Evolutionary conservation across 2,888 invertebrate genomes (phyloP).

Genomic region (Tetragonula carbonaria): DNA sequence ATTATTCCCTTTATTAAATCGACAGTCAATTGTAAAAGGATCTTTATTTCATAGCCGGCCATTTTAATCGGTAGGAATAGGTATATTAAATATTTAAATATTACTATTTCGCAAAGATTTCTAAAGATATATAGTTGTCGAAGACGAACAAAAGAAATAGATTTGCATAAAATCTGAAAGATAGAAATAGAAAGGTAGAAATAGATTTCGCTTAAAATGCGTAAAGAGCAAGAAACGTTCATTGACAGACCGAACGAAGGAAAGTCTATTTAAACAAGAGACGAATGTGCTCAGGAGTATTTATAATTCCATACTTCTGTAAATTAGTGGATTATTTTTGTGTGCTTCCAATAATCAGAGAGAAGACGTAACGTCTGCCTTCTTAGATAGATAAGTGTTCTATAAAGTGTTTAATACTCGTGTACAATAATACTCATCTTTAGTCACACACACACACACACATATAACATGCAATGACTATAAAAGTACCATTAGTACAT

Average conservation of each 20-base stretch:
- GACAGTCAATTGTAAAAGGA: no score
- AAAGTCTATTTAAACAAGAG: constrained; percentile 40
- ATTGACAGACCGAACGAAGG: not conserved
- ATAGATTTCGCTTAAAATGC: not conserved
- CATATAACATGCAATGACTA: no score
- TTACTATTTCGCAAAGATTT: not conserved
- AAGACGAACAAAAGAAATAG: not conserved
- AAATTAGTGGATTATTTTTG: constrained; percentile 58
- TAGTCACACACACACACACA: not conserved
- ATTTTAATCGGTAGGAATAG: no score
- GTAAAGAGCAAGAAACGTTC: not conserved
- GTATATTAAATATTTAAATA: no score
- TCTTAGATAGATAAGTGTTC: not conserved
- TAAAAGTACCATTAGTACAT: no score
- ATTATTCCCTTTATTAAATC: no score
- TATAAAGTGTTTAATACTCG: not conserved
- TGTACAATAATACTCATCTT: not conserved
- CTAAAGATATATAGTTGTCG: not conserved
- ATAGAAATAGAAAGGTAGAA: no score
- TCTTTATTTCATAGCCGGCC: no score
- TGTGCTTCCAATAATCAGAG: constrained; percentile 24
- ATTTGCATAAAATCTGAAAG: no score
- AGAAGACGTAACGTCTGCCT: constrained; percentile 26
- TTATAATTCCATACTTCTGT: constrained; percentile 55
- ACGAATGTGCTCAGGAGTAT: constrained; percentile 54